A percentile compares a stretch with the other conserved stretches of the same genome.
phyloP scores from a whole-genome alignment of 2,888 invertebrate species.

The Exephanes ischioxanthus region DNA sequence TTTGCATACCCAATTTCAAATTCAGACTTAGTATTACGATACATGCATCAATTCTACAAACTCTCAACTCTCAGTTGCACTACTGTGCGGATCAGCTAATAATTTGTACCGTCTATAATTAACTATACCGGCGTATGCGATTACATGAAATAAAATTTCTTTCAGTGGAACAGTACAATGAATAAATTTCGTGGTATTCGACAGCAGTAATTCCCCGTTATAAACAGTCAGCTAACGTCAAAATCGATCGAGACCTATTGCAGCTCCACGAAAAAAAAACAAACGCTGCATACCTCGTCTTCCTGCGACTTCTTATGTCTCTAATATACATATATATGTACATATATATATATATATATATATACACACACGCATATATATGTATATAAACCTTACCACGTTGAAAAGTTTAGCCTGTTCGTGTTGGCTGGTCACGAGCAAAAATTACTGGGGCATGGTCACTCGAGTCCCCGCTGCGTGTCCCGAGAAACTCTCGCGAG shows the following conservation, averaged over 20 bases:
- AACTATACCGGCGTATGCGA: conserved; percentile 9
- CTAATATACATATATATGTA: conserved; percentile 12
- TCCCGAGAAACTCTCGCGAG: conserved; percentile 57
- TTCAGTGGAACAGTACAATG: conserved; percentile 25
- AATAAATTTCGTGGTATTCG: conserved; percentile 53
- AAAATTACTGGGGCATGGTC: conserved; percentile 72
- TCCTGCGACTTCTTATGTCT: conserved; percentile 10
- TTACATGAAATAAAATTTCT: conserved; percentile 31
- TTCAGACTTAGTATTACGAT: not conserved
- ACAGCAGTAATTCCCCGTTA: conserved; percentile 33
- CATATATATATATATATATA: not conserved
- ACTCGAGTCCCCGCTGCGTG: conserved; percentile 63
- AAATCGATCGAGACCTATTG: conserved; percentile 61
- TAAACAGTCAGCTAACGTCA: conserved; percentile 4
- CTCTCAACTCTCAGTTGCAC: not conserved
- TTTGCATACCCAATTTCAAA: not conserved
- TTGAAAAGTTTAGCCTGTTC: conserved; percentile 64
- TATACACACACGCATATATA: not conserved
- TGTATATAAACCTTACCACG: conserved; percentile 15
- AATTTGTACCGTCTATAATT: not conserved
- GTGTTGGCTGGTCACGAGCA: conserved; percentile 65
- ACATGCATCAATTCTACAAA: conserved; percentile 1
- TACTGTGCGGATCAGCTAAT: not conserved
- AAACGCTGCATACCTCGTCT: conserved; percentile 44
- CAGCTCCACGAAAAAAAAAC: conserved; percentile 29